Evolutionary conservation across 2,888 invertebrate species (phyloP).

Genomic region (Mythimna vitellina): DNA sequence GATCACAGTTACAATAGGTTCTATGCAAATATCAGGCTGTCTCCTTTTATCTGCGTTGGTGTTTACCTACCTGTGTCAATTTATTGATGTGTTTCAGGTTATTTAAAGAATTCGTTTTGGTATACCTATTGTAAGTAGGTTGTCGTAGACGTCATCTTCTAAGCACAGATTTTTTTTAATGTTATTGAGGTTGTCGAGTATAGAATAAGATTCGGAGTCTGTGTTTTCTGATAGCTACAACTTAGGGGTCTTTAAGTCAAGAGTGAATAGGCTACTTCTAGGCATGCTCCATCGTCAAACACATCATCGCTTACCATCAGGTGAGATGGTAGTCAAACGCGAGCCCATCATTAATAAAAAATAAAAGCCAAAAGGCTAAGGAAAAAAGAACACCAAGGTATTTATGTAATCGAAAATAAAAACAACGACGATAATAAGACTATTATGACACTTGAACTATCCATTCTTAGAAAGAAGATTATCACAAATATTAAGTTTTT

Average conservation of each 20-base stretch:
- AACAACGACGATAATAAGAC: neutral
- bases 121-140: neutral
- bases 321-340: too few species aligned
- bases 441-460: neutral
- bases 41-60: constrained; percentile 32
- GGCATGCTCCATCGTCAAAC: too few species aligned
- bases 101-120: neutral
- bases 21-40: constrained; percentile 62
- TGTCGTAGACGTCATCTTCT: neutral
- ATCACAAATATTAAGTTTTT: neutral
- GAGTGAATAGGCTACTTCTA: too few species aligned
- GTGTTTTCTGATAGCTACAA: too few species aligned
- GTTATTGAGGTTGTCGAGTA: neutral
- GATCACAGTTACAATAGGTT: constrained; percentile 67
- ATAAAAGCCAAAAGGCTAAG: too few species aligned
- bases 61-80: constrained; percentile 3
- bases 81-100: constrained; percentile 3
- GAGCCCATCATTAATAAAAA: too few species aligned
- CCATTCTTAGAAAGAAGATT: neutral
- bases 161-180: neutral
- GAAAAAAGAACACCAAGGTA: too few species aligned
- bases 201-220: neutral
- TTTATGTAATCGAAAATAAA: too few species aligned
- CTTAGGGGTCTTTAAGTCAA: too few species aligned
- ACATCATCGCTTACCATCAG: too few species aligned